These are phyloP conservation scores for Thymelicus sylvestris DNA, from an alignment of 2,888 invertebrate species.

Conservation along the genomic window DNA sequence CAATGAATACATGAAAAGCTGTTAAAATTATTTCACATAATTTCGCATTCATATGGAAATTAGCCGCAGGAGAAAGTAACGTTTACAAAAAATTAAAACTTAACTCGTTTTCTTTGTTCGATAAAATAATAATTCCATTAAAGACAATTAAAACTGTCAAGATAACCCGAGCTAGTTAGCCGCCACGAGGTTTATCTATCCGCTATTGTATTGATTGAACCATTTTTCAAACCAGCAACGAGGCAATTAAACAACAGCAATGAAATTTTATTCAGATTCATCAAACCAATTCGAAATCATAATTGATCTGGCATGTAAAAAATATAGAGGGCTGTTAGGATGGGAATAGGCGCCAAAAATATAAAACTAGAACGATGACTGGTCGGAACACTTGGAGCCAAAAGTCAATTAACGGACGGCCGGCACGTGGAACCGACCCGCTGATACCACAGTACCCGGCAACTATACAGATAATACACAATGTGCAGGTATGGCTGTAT, in stretches of 20 bases:
- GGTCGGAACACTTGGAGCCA: constrained; percentile 74
- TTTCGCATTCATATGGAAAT: constrained; percentile 20
- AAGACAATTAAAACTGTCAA: constrained; percentile 44
- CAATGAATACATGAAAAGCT: constrained; percentile 24
- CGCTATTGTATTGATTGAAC: constrained; percentile 67
- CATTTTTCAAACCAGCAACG: constrained; percentile 78
- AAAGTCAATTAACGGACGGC: constrained; percentile 78
- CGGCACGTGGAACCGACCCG: constrained; percentile 69
- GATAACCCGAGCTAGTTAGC: constrained; percentile 46
- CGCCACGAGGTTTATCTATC: constrained; percentile 53
- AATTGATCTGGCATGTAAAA: constrained; percentile 83
- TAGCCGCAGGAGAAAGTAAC: background rate
- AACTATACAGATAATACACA: constrained; percentile 44
- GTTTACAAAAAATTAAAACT: constrained; percentile 1
- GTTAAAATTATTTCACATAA: constrained; percentile 7
- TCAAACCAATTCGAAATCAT: constrained; percentile 83
- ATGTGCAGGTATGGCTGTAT: no score
- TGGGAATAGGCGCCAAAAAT: constrained; percentile 81
- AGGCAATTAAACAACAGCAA: constrained; percentile 82
- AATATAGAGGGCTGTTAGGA: constrained; percentile 79
- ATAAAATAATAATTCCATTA: constrained; percentile 30
- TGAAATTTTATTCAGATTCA: constrained; percentile 83
- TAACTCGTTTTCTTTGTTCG: constrained; percentile 18
- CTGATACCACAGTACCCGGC: constrained; percentile 54
- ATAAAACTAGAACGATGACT: constrained; percentile 82